phyloP scores from a whole-genome alignment of 2,113 vertebrate species.

The Epinephelus cyanopodus region DNA sequence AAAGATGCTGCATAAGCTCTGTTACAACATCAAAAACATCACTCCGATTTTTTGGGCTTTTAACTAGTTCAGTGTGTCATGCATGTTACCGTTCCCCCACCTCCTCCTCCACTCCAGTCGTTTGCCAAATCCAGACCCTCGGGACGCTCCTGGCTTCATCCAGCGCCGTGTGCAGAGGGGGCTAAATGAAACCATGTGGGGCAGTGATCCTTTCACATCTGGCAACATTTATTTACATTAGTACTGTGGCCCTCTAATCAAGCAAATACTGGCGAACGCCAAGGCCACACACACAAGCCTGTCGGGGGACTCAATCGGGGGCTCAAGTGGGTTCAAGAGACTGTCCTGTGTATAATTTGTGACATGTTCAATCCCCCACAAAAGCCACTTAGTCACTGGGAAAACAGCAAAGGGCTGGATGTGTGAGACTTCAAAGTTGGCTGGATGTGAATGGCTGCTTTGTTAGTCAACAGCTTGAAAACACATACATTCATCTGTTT shows the following conservation, averaged over 20 bases:
- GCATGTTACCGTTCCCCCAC: not conserved
- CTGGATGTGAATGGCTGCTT: constrained; percentile 6
- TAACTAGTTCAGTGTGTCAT: constrained; percentile 11
- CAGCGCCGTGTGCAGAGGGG: not conserved
- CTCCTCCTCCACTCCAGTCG: constrained; percentile 1
- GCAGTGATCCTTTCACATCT: constrained; percentile 66
- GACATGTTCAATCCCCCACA: constrained; percentile 26
- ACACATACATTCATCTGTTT: constrained; percentile 14
- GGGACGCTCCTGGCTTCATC: constrained; percentile 21
- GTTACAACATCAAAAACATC: not conserved
- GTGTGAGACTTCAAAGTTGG: not conserved
- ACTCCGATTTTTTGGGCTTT: not conserved
- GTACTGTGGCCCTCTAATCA: constrained; percentile 73
- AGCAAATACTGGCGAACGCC: constrained; percentile 47
- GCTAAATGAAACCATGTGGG: constrained; percentile 66
- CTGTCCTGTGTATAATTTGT: constrained; percentile 15
- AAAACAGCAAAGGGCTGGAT: not conserved
- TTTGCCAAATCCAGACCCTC: constrained; percentile 27
- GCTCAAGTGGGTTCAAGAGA: constrained; percentile 9
- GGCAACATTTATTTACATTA: constrained; percentile 77
- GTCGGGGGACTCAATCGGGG: not conserved
- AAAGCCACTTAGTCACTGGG: not conserved
- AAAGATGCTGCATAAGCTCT: not conserved
- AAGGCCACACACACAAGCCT: constrained; percentile 63
- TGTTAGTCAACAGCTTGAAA: constrained; percentile 32